Percentiles rank a stretch among this genome's conserved stretches.
Conservation (phyloP, 2,797 vertebrate genomes). For the Acanthopagrus latus region DNA sequence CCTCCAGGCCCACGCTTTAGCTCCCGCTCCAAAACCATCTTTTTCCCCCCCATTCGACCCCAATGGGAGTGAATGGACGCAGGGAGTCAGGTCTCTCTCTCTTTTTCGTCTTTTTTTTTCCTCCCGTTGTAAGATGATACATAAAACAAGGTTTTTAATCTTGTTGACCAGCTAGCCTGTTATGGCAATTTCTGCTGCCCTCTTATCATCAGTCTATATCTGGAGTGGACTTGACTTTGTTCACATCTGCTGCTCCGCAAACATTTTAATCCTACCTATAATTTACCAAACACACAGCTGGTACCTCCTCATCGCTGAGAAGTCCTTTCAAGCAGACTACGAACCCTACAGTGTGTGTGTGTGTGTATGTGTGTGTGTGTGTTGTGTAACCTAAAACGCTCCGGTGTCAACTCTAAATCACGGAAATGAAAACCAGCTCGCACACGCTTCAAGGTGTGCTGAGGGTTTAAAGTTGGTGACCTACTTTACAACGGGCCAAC, state of each 20-base stretch:
- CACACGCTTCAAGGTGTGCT: constrained; percentile 51
- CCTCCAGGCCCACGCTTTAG: constrained; percentile 68
- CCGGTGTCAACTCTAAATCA: constrained; percentile 6
- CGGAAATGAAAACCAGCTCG: constrained; percentile 50
- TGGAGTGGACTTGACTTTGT: not conserved
- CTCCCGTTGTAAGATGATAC: constrained; percentile 23
- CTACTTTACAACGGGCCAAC: constrained; percentile 60
- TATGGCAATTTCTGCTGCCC: constrained; percentile 8
- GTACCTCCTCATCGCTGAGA: not conserved
- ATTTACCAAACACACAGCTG: constrained; percentile 31
- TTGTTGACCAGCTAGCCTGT: constrained; percentile 32
- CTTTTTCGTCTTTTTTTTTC: not conserved
- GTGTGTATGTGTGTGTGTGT: too few species aligned
- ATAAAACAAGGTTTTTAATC: constrained; percentile 43
- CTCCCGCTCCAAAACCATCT: constrained; percentile 67
- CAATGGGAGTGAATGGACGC: constrained; percentile 42
- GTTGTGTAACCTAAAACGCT: constrained; percentile 15
- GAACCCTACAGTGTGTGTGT: constrained; percentile 1
- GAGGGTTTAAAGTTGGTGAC: constrained; percentile 56
- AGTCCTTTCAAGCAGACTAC: not conserved
- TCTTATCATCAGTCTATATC: constrained; percentile 29
- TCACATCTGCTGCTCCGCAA: constrained; percentile 24
- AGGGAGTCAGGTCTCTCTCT: constrained; percentile 22
- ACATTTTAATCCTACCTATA: constrained; percentile 10
- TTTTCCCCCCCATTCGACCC: constrained; percentile 63